Base-by-base conservation (phyloP, 2,113 vertebrate genomes). In the Corvus hawaiiensis region DNA sequence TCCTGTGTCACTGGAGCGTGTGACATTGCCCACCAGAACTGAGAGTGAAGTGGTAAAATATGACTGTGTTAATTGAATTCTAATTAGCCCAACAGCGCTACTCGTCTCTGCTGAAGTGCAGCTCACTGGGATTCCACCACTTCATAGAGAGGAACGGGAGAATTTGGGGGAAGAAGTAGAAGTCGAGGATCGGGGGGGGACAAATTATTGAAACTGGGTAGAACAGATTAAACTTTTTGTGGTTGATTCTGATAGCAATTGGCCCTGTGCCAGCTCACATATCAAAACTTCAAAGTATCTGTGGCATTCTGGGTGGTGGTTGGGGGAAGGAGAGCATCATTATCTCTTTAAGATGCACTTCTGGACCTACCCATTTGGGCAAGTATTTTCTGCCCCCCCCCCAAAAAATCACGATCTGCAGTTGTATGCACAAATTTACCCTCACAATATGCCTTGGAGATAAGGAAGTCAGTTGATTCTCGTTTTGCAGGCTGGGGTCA, bases 1-100 rank as follows among this genome's bases (percentile, higher is more conserved):
- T 94, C 96, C 93, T 92, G 97, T 92, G 84, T 74, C 89, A 48
- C 80, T 66, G 88, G 80, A 84, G 77, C 59, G 51, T 95, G 94
- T 89, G 91, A 71, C 89, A 84, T 48, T 61, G 81, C 82, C 76
- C 44, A 63, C 84, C 75, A 87, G 90, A 63, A 72, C 74, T 90
- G 86, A 93, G 94, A 93, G 81, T 30, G 16, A 94, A 74, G 81
- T 62, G 94, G 80, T 87, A 91, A 92, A 56, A 68, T 93, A 77
- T 91, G 44, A 63, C 84, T 86, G 19, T 43, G 51, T 66, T 92
- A 75, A 63, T 54, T 90, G 71, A 64, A 55, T 63, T 89, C 81
- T 79, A 88, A 95, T 93, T 90, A 96, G 71, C 77, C 66, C 1
- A 0, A 37, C 82, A 62, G 44, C 17, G 28, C 51, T 94, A 49